Percentiles rank a stretch among this genome's conserved stretches.
These are phyloP conservation scores for Epizoanthus illoricatus DNA, from an alignment of 92 coral and sea anemone genomes.

Conservation along the genomic window DNA sequence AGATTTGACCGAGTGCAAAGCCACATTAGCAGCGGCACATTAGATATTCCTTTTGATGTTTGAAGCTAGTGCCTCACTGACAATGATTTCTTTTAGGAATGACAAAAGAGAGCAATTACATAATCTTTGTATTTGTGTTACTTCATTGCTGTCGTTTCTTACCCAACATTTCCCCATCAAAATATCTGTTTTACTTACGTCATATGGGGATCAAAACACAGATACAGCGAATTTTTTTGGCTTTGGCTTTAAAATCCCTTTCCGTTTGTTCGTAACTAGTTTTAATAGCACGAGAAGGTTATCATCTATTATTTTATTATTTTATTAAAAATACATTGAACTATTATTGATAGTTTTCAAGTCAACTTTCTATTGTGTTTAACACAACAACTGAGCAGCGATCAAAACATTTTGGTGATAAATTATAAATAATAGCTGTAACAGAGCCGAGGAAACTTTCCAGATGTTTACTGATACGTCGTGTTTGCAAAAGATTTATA, in stretches of 20 bases:
- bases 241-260: background rate
- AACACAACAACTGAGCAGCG: slow-evolving; percentile 12
- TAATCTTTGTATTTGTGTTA: slow-evolving; percentile 76
- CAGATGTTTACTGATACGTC: background rate
- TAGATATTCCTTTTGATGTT: slow-evolving; percentile 82
- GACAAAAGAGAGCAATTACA: slow-evolving; percentile 82
- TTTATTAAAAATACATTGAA: background rate
- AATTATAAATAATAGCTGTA: slow-evolving; percentile 1
- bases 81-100: slow-evolving; percentile 69
- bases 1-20: slow-evolving; percentile 34
- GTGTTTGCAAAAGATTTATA: background rate
- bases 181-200: background rate
- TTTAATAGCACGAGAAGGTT: background rate
- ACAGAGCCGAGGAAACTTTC: slow-evolving; percentile 1
- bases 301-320: background rate
- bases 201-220: background rate
- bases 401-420: slow-evolving; percentile 5
- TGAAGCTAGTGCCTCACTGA: slow-evolving; percentile 22
- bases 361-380: slow-evolving; percentile 23
- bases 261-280: background rate
- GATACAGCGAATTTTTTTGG: background rate
- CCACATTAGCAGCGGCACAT: slow-evolving; percentile 58
- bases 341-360: background rate
- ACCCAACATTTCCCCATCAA: background rate
- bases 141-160: slow-evolving; percentile 6